Percentiles rank a stretch among this genome's conserved stretches.
phyloP scores from a whole-genome alignment of 2,888 invertebrate species.

The Tetropium fuscum region DNA sequence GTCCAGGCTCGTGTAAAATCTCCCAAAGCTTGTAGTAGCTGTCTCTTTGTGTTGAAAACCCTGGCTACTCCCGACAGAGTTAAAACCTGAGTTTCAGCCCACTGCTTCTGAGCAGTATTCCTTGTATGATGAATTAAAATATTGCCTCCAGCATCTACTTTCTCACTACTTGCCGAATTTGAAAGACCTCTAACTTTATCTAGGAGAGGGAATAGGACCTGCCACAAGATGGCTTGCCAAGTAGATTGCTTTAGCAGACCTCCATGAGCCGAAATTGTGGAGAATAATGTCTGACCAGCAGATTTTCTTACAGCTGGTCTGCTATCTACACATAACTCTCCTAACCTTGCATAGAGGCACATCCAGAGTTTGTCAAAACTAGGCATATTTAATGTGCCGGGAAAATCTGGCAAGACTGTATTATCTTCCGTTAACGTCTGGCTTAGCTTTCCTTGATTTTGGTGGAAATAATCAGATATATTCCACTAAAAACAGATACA shows the following conservation, averaged over 20 bases:
- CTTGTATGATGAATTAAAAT: conserved; percentile 97
- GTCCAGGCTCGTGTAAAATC: conserved; percentile 97
- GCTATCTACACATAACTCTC: conserved; percentile 93
- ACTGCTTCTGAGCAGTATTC: conserved; percentile 98
- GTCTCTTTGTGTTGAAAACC: conserved; percentile 92
- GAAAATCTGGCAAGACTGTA: conserved; percentile 85
- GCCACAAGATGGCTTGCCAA: conserved; percentile 96
- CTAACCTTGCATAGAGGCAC: conserved; percentile 90
- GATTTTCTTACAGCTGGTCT: conserved; percentile 97
- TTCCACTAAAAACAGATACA: conserved; percentile 84
- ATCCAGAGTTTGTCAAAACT: conserved; percentile 96
- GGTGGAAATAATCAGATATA: conserved; percentile 97
- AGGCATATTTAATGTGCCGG: conserved; percentile 85
- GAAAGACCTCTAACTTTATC: conserved; percentile 88
- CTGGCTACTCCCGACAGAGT: conserved; percentile 92
- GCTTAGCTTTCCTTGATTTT: conserved; percentile 89
- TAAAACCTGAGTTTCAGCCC: conserved; percentile 97
- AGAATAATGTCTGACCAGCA: conserved; percentile 97
- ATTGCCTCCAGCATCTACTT: conserved; percentile 90
- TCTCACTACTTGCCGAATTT: conserved; percentile 79
- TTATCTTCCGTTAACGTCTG: conserved; percentile 79
- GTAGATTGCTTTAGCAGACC: conserved; percentile 86
- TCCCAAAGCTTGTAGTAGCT: conserved; percentile 83
- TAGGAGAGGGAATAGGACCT: conserved; percentile 93
- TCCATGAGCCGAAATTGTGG: conserved; percentile 97